Conservation (phyloP, 2,888 invertebrate species). For the Tiphia femorata region DNA sequence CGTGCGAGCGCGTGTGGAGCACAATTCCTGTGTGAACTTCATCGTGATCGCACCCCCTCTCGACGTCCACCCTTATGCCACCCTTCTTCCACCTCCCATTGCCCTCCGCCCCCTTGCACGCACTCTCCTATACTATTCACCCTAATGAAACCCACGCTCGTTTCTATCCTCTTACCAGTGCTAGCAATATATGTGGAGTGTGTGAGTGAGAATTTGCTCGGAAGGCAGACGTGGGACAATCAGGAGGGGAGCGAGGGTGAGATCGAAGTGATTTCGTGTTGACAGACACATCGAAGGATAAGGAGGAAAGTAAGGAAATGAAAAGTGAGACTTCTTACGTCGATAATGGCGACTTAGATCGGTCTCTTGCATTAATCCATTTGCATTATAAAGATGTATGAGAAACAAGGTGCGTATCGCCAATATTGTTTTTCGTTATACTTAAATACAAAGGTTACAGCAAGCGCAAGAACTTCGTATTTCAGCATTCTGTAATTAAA, state of each 20-base stretch:
- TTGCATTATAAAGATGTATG: no score
- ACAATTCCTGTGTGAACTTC: constrained; percentile 65
- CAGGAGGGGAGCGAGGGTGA: not conserved
- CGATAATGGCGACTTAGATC: no score
- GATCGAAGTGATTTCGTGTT: constrained; percentile 59
- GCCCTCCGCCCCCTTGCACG: constrained; percentile 22
- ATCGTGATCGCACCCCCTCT: constrained; percentile 57
- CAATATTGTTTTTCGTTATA: no score
- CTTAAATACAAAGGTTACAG: no score
- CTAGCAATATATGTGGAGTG: no score
- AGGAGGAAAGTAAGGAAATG: constrained; percentile 2
- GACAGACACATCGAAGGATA: constrained; percentile 45
- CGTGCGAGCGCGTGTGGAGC: constrained; percentile 64
- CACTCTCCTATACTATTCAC: constrained; percentile 6
- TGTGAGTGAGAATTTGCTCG: not conserved
- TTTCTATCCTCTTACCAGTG: no score
- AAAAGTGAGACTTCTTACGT: no score
- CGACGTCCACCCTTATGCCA: constrained; percentile 22
- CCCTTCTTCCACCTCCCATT: constrained; percentile 23
- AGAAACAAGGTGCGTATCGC: no score
- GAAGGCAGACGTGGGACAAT: constrained; percentile 14
- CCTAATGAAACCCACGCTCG: no score
- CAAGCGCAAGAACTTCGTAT: no score
- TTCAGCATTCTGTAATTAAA: no score
- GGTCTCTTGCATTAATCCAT: no score